Conservation (phyloP, 2,888 invertebrate species). For the Thelaira solivaga region DNA sequence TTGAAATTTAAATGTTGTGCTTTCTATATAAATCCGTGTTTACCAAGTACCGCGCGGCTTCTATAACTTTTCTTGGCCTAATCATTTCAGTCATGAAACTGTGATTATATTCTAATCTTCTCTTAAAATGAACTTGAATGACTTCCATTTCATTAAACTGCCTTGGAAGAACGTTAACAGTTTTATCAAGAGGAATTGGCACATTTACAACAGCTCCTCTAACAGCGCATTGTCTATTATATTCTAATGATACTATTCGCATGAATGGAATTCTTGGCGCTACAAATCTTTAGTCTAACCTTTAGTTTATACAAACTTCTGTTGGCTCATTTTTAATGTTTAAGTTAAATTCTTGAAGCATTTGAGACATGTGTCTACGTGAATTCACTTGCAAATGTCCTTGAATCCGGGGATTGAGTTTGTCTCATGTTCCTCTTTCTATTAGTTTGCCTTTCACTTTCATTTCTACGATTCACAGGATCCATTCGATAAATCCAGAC, state of each 20-base stretch:
- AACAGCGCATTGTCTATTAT: slow-evolving; percentile 25
- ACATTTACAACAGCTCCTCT: slow-evolving; percentile 10
- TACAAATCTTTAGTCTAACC: slow-evolving; percentile 34
- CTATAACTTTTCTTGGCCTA: slow-evolving; percentile 31
- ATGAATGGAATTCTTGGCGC: slow-evolving; percentile 41
- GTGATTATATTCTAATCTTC: slow-evolving; percentile 35
- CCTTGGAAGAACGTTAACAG: slow-evolving; percentile 42
- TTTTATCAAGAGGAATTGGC: neutral
- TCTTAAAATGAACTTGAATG: slow-evolving; percentile 39
- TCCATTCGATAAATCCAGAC: neutral
- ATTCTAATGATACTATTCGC: slow-evolving; percentile 34
- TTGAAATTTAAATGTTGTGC: slow-evolving; percentile 27
- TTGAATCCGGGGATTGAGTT: neutral
- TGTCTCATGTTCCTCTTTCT: neutral
- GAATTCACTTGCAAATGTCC: neutral
- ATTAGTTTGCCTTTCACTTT: neutral
- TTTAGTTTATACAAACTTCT: slow-evolving; percentile 7
- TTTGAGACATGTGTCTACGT: neutral
- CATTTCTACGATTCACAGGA: neutral
- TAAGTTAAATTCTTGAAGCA: neutral
- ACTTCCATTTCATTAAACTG: slow-evolving; percentile 34
- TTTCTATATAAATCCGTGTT: slow-evolving; percentile 32
- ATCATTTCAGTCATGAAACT: slow-evolving; percentile 41
- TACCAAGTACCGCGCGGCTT: slow-evolving; percentile 28
- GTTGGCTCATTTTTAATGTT: slow-evolving; percentile 13